A percentile compares a stretch with the other conserved stretches of the same genome.
These are phyloP conservation scores for Micromys minutus DNA, from an alignment of 2,113 vertebrate genomes.

Conservation along the genomic window DNA sequence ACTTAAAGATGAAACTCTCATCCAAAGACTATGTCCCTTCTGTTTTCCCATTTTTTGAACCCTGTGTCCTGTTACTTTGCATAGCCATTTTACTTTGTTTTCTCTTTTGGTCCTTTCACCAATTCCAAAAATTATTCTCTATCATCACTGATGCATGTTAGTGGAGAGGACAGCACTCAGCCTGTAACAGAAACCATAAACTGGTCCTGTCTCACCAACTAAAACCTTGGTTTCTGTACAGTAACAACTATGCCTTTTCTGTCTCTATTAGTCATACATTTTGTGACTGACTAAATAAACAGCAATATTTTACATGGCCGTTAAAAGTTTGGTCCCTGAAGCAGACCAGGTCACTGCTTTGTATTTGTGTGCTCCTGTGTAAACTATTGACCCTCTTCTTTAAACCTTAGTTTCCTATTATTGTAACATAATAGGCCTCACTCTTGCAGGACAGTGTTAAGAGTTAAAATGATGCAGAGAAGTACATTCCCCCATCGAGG, in stretches of 20 bases:
- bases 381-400: slow-evolving; percentile 42
- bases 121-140: slow-evolving; percentile 40
- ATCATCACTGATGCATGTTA: not conserved
- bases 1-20: slow-evolving; percentile 16
- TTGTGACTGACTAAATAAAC: slow-evolving; percentile 4
- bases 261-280: not conserved
- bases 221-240: not conserved
- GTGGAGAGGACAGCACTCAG: not conserved
- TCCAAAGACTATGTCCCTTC: not conserved
- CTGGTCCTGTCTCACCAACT: not conserved
- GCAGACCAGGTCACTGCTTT: not conserved
- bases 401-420: slow-evolving; percentile 51
- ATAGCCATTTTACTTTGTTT: slow-evolving; percentile 7
- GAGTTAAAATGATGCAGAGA: not conserved
- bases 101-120: not conserved
- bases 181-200: not conserved
- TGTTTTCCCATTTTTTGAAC: slow-evolving; percentile 2
- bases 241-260: not conserved
- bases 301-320: not conserved
- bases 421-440: not conserved
- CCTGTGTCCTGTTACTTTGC: not conserved
- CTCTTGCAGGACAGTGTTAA: not conserved
- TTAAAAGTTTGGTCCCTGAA: not conserved
- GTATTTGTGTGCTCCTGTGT: not conserved
- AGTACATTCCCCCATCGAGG: not conserved